Base-by-base conservation (phyloP, 2,113 vertebrate genomes). In the Aegithalos caudatus region DNA sequence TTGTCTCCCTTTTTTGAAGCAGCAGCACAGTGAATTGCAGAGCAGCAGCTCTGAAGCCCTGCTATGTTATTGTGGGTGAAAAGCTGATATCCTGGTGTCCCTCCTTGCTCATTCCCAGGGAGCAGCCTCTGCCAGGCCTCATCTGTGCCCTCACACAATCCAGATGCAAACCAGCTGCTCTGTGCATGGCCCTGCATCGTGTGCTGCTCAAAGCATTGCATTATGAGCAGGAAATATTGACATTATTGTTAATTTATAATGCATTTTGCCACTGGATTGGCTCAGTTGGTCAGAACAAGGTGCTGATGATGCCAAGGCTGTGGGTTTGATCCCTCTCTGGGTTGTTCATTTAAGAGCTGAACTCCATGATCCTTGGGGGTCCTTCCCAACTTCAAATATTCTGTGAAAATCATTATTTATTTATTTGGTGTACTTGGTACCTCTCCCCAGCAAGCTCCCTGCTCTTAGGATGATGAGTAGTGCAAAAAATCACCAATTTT, bases 111-210 rank as follows among this genome's bases (percentile, higher is more conserved):
- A 56, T 70, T n/a, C 45, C 2, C 6, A 47, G 61, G 51, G 69
- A 70, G 4, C 37, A 62, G 74, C 88, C 62, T 54, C 64, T 91
- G 87, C 45, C 56, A 21, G 37, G 27, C 16, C 20, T 94, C 74
- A 51, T 51, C 11, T 1, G 44, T 60, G 3, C 42, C 38, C n/a
- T 67, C 88, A 69, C 61, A 47, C 80, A 47, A 1, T 29, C 67
- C 94, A 92, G 70, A 56, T 81, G 90, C 38, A 62, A 90, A 86
- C 1, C 94, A 96, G 87, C 95, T 93, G 94, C 90, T 86, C 78
- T 70, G 40, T 72, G 74, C 47, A 18, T 64, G 53, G 66, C 72
- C 47, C 47, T 70, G 73, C 64, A 11, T 28, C 28, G 1, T 24
- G 28, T 78, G 84, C 84, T 61, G 47, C 74, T 87, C 65, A 11